phyloP scores from a whole-genome alignment of 2,113 vertebrate genomes.

The Mionectes macconnelli region DNA sequence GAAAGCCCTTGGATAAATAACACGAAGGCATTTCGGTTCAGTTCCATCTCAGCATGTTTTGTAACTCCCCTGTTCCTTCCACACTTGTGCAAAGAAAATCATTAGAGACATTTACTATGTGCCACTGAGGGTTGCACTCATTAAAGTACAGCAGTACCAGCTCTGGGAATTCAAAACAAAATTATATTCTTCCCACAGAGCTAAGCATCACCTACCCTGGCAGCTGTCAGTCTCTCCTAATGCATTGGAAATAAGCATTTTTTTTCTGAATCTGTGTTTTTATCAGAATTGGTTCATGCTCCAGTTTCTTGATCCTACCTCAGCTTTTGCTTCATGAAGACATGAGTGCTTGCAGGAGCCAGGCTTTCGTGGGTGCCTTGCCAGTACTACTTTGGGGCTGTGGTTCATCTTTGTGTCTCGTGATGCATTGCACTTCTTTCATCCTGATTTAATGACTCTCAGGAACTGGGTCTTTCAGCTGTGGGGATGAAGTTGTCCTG shows the following conservation, averaged over 20 bases:
- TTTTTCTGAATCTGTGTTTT: not conserved
- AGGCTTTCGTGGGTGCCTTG: not conserved
- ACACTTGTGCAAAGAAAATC: not conserved
- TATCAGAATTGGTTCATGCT: not conserved
- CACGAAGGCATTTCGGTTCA: not conserved
- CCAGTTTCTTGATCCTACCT: not conserved
- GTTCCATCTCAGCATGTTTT: not conserved
- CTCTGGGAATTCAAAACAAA: not conserved
- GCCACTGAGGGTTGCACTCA: not conserved
- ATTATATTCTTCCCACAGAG: not conserved
- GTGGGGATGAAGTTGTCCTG: not conserved
- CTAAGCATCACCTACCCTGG: not conserved
- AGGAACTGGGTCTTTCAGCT: not conserved
- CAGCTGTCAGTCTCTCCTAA: not conserved
- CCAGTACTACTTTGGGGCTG: not conserved
- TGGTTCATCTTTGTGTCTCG: not conserved
- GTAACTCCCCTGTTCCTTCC: not conserved
- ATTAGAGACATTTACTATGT: not conserved
- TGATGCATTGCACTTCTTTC: not conserved
- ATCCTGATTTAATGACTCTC: not conserved
- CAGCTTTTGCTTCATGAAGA: not conserved
- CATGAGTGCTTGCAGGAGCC: not conserved
- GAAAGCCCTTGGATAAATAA: slow-evolving; percentile 1
- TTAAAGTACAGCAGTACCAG: not conserved
- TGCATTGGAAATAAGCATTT: not conserved